Evolutionary conservation across 2,113 vertebrate species (phyloP).

Genomic region (Clarias batrachus): DNA sequence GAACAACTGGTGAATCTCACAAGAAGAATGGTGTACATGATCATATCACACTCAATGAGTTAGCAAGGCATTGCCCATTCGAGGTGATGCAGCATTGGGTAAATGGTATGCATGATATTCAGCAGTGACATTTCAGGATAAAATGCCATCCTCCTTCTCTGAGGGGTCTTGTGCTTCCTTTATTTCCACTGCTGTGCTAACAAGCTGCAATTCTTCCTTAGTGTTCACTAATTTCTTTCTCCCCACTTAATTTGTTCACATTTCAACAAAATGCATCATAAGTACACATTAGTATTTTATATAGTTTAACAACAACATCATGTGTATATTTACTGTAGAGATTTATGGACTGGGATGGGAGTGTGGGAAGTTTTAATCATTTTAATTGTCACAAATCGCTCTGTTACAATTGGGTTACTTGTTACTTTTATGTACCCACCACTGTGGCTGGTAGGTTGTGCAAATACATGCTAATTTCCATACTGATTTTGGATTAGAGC

Average conservation of each 20-base stretch:
- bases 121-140: conserved; percentile 56
- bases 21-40: not conserved
- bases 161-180: conserved; percentile 33
- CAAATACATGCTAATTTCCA: no score
- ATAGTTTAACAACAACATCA: no score
- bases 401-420: no score
- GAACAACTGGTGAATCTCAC: not conserved
- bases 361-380: no score
- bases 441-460: no score
- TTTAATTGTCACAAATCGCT: no score
- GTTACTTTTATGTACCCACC: no score
- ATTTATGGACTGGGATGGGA: no score
- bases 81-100: conserved; percentile 20
- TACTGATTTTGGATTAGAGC: no score
- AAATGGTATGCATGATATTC: conserved; percentile 48
- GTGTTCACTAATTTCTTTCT: not conserved
- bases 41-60: not conserved
- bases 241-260: not conserved
- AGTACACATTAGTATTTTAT: not conserved
- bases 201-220: not conserved
- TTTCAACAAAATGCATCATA: not conserved
- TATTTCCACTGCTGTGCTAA: conserved; percentile 14
- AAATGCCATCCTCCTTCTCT: conserved; percentile 49
- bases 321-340: no score
- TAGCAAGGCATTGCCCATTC: conserved; percentile 36